Evolutionary conservation across 2,113 vertebrate genomes (phyloP).

Genomic region (Engystomops pustulosus): DNA sequence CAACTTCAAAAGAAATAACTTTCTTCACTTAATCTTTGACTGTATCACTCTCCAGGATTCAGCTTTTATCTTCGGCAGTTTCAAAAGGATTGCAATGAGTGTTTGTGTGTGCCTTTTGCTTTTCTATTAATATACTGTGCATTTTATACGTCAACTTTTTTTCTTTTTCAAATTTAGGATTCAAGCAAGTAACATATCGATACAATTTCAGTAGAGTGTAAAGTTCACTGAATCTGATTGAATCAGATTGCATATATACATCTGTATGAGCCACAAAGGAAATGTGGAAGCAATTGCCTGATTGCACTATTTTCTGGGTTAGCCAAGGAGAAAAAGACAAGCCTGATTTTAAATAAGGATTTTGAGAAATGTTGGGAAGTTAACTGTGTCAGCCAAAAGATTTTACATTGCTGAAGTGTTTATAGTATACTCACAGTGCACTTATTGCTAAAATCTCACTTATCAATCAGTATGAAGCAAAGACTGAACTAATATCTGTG

Average conservation of each 20-base stretch:
- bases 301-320: constrained; percentile 55
- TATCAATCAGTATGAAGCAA: neutral
- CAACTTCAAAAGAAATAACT: constrained; percentile 35
- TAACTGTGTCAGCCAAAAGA: constrained; percentile 3
- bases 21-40: constrained; percentile 23
- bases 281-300: constrained; percentile 37
- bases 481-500: neutral
- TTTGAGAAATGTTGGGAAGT: neutral
- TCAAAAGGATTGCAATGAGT: constrained; percentile 12
- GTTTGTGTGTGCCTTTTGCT: constrained; percentile 10
- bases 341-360: constrained; percentile 28
- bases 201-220: constrained; percentile 47
- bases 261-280: constrained; percentile 43
- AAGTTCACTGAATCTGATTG: constrained; percentile 57
- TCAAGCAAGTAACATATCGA: constrained; percentile 29
- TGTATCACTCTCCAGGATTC: neutral
- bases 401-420: neutral
- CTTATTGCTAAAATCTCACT: neutral
- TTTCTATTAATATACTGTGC: neutral
- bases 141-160: constrained; percentile 23
- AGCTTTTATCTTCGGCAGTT: constrained; percentile 37
- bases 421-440: neutral
- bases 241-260: constrained; percentile 52
- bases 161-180: constrained; percentile 29
- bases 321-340: constrained; percentile 48